phyloP scores from a whole-genome alignment of 92 coral and sea anemone species.

The Meandrina meandrites region DNA sequence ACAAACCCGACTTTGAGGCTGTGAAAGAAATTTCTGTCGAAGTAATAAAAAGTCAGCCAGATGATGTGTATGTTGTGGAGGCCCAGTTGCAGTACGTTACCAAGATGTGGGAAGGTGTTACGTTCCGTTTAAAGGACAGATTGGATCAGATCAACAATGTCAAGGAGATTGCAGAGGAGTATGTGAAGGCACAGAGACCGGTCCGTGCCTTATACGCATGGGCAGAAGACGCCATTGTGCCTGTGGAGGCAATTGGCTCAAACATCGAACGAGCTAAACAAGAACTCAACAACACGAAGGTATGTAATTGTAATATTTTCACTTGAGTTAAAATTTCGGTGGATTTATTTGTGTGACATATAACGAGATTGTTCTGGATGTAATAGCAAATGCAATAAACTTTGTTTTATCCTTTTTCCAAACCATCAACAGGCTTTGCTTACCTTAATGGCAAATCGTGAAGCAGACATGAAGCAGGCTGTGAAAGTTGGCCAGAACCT shows the following conservation, averaged over 20 bases:
- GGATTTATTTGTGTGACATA: too few relatives aligned
- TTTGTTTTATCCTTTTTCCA: background rate
- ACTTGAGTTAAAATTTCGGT: too few relatives aligned
- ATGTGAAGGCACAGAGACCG: slow-evolving; percentile 72
- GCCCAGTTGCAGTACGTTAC: slow-evolving; percentile 85
- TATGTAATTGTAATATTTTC: background rate
- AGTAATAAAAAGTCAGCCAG: slow-evolving; percentile 74
- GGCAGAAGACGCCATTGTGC: slow-evolving; percentile 77
- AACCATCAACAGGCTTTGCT: slow-evolving; percentile 60
- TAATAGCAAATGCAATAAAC: background rate
- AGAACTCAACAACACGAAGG: slow-evolving; percentile 84
- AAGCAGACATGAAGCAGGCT: slow-evolving; percentile 76
- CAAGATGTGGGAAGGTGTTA: slow-evolving; percentile 77
- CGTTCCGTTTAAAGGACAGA: slow-evolving; percentile 68
- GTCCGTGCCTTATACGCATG: slow-evolving; percentile 79
- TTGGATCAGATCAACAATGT: slow-evolving; percentile 67
- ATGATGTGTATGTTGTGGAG: slow-evolving; percentile 92
- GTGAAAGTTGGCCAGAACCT: slow-evolving; percentile 78
- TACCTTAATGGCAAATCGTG: slow-evolving; percentile 66
- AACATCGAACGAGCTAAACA: slow-evolving; percentile 76
- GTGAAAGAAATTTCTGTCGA: slow-evolving; percentile 71
- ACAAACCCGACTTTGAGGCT: slow-evolving; percentile 72
- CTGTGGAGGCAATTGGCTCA: slow-evolving; percentile 72
- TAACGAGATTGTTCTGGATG: background rate
- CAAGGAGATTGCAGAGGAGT: slow-evolving; percentile 77